Conservation (phyloP, 2,797 vertebrate species). For the Prionace glauca region DNA sequence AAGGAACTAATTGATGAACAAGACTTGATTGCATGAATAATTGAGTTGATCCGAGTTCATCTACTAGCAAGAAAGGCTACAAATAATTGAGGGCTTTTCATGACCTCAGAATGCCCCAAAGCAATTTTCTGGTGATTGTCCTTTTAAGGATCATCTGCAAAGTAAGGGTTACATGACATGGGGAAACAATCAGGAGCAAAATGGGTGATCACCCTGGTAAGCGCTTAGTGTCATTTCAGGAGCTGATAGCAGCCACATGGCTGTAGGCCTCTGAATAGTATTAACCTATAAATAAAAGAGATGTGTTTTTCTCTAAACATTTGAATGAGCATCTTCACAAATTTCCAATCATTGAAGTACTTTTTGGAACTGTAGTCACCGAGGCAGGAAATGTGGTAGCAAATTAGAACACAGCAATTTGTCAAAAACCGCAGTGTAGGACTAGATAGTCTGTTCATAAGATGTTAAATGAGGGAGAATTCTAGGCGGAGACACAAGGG, state of each 20-base stretch:
- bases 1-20: not conserved
- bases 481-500: not conserved
- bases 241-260: too few species aligned
- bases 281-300: too few species aligned
- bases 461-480: not conserved
- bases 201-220: too few species aligned
- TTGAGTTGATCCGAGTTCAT: not conserved
- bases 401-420: not conserved
- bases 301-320: too few species aligned
- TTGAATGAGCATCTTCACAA: too few species aligned
- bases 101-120: not conserved
- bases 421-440: not conserved
- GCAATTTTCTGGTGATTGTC: too few species aligned
- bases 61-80: not conserved
- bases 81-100: not conserved
- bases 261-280: too few species aligned
- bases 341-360: not conserved
- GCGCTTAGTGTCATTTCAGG: too few species aligned
- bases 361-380: not conserved
- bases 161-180: too few species aligned
- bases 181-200: too few species aligned
- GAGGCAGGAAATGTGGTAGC: not conserved
- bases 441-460: not conserved
- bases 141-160: too few species aligned
- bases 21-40: not conserved